Conservation (phyloP, 1,140 invertebrate species). For the Apocrypta bakeri region DNA sequence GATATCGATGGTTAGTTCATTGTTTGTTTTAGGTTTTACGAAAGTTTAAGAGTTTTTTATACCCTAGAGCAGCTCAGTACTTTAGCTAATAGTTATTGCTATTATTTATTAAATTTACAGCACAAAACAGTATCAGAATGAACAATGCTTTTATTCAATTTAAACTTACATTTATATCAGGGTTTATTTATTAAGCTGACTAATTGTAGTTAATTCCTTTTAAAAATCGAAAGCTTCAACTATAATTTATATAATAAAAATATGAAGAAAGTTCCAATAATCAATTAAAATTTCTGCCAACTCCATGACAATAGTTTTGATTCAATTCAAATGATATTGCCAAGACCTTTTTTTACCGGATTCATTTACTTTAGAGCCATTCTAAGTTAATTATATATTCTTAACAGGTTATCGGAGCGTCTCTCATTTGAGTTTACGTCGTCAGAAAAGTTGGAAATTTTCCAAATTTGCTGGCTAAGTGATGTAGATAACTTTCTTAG, state of each 20-base stretch:
- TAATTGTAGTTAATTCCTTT: no score
- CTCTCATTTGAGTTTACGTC: background rate
- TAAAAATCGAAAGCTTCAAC: no score
- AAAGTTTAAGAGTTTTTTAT: no score
- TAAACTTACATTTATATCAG: no score
- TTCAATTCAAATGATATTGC: background rate
- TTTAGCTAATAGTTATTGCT: no score
- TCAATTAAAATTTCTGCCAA: background rate
- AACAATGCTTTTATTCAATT: no score
- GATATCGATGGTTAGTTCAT: background rate
- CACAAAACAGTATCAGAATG: no score
- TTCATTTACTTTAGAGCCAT: background rate
- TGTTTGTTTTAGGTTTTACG: background rate
- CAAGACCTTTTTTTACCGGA: background rate
- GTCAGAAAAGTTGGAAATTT: conserved; percentile 5
- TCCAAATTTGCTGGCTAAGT: background rate
- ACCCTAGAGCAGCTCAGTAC: no score
- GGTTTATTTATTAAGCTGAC: no score
- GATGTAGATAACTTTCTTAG: background rate
- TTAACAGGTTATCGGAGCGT: conserved; percentile 3
- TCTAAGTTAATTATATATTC: conserved; percentile 8
- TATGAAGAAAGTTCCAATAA: background rate
- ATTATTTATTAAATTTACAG: no score
- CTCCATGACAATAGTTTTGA: background rate
- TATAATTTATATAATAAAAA: background rate